These are phyloP conservation scores for Cyrtonyx montezumae DNA, from an alignment of 2,113 vertebrate genomes.

Conservation along the genomic window DNA sequence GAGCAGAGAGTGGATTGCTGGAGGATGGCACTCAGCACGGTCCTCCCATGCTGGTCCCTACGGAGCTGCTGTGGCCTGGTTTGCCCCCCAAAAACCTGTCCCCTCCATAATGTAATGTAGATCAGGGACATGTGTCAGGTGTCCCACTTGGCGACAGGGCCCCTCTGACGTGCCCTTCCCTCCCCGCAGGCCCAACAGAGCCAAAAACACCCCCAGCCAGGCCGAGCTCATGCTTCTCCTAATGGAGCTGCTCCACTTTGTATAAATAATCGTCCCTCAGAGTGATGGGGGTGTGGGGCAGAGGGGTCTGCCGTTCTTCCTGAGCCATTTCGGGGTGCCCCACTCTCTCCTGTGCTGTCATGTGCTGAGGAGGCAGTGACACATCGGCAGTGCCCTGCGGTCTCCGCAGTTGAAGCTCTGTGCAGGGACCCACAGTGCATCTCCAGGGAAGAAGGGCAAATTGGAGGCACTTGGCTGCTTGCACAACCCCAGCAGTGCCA, in stretches of 20 bases:
- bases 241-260: constrained; percentile 45
- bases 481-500: neutral
- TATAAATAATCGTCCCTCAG: constrained; percentile 12
- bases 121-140: neutral
- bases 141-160: fast-evolving
- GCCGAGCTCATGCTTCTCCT: neutral
- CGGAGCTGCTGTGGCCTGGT: neutral
- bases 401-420: neutral
- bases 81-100: neutral
- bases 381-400: fast-evolving
- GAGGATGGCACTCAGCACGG: fast-evolving
- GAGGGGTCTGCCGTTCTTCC: neutral
- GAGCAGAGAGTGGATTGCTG: fast-evolving
- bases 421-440: fast-evolving
- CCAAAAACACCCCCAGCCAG: neutral
- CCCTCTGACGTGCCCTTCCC: fast-evolving
- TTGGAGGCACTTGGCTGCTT: fast-evolving
- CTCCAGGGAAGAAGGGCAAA: neutral
- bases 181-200: neutral
- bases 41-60: fast-evolving
- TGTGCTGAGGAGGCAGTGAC: neutral
- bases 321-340: neutral
- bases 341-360: fast-evolving
- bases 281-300: fast-evolving
- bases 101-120: fast-evolving